phyloP scores from a whole-genome alignment of 2,888 invertebrate species.

The Drosophila robusta region DNA sequence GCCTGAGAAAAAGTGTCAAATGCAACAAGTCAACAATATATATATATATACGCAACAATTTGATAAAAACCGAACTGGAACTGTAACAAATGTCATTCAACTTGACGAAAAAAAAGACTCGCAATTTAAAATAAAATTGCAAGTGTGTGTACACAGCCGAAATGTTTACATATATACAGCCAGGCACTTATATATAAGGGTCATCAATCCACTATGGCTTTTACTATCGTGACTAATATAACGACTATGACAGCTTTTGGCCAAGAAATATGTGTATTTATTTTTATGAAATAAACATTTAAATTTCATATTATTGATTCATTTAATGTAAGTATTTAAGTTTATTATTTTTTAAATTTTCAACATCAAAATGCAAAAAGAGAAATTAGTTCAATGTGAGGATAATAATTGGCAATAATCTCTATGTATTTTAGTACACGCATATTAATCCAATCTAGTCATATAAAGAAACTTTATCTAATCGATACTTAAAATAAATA shows the following conservation, averaged over 20 bases:
- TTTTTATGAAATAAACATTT: neutral
- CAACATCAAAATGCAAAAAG: no score
- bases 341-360: no score
- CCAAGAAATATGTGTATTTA: neutral
- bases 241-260: neutral
- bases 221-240: conserved; percentile 1
- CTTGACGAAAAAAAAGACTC: conserved; percentile 31
- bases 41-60: conserved; percentile 6
- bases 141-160: conserved; percentile 20
- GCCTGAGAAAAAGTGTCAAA: conserved; percentile 40
- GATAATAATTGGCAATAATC: neutral
- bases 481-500: neutral
- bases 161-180: neutral
- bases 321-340: no score
- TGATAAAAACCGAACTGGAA: conserved; percentile 53
- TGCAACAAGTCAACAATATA: conserved; percentile 23
- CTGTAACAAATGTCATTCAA: conserved; percentile 71
- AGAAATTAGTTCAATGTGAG: no score
- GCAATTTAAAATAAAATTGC: conserved; percentile 14
- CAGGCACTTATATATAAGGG: neutral
- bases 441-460: conserved; percentile 10
- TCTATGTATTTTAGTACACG: neutral
- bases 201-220: conserved; percentile 17
- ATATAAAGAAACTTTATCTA: neutral
- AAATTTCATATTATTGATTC: no score